Percentiles rank a stretch among this genome's conserved stretches.
phyloP scores from a whole-genome alignment of 2,888 invertebrate species.

The Erynnis tages region DNA sequence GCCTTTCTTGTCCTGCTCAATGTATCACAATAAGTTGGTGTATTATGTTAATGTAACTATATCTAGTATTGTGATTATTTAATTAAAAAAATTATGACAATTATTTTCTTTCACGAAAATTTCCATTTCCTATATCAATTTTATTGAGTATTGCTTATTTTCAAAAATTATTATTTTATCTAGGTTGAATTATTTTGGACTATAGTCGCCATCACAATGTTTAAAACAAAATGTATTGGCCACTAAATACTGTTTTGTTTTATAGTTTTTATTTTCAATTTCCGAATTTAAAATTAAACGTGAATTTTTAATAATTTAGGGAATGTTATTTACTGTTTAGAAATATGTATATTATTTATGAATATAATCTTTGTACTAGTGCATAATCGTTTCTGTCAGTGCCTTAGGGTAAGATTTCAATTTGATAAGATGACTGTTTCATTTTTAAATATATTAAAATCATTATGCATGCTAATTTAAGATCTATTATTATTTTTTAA shows the following conservation, averaged over 20 bases:
- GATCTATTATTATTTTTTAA: constrained; percentile 34
- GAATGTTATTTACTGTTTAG: constrained; percentile 74
- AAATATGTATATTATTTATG: constrained; percentile 60
- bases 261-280: constrained; percentile 36
- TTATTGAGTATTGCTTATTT: constrained; percentile 15
- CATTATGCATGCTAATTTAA: constrained; percentile 51
- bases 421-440: constrained; percentile 58
- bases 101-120: background rate
- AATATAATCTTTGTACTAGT: constrained; percentile 60
- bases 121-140: background rate
- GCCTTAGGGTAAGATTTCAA: constrained; percentile 73
- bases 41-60: too few relatives aligned
- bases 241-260: constrained; percentile 24
- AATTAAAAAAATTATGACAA: too few relatives aligned
- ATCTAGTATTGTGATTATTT: too few relatives aligned
- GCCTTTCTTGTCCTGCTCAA: too few relatives aligned
- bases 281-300: constrained; percentile 56
- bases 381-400: constrained; percentile 74
- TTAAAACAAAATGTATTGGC: constrained; percentile 21
- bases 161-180: constrained; percentile 7
- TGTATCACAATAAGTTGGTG: too few relatives aligned
- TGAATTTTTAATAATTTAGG: constrained; percentile 58
- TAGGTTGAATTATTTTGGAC: constrained; percentile 15
- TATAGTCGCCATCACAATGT: constrained; percentile 18
- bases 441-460: constrained; percentile 49